Evolutionary conservation across 2,797 vertebrate genomes (phyloP).

Genomic region (Pachyuromys duprasi): DNA sequence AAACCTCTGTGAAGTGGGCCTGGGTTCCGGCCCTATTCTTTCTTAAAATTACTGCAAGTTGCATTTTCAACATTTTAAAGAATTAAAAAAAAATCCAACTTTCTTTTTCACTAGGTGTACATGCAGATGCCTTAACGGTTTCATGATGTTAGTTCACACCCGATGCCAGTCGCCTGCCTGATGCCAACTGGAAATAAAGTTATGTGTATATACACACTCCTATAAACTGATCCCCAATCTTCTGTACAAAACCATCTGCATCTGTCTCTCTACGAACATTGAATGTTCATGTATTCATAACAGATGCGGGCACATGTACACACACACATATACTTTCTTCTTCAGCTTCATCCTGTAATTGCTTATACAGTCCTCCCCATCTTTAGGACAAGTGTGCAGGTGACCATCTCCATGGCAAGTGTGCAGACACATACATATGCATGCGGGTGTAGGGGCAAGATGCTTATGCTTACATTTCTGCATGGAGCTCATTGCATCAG

Average conservation of each 20-base stretch:
- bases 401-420: not conserved
- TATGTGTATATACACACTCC: conserved; percentile 46
- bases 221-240: conserved; percentile 67
- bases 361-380: not conserved
- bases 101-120: not conserved
- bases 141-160: conserved; percentile 43
- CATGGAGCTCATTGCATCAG: not conserved
- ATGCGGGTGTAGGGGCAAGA: not conserved
- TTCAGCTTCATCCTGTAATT: conserved; percentile 16
- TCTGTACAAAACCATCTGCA: conserved; percentile 75
- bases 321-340: not conserved
- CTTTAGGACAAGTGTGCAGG: too few species aligned
- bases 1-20: not conserved
- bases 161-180: conserved; percentile 63
- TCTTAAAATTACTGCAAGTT: conserved; percentile 27
- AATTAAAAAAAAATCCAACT: not conserved
- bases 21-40: not conserved
- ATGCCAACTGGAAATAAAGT: conserved; percentile 74
- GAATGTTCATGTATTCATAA: not conserved
- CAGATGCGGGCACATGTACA: conserved; percentile 27
- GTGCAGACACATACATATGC: not conserved
- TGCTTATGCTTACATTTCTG: not conserved
- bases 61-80: not conserved
- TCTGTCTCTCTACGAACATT: not conserved
- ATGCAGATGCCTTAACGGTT: conserved; percentile 13